Percentiles rank a stretch among this genome's conserved stretches.
These are phyloP conservation scores for Grammomys surdaster DNA, from an alignment of 2,113 vertebrate species.

Conservation along the genomic window DNA sequence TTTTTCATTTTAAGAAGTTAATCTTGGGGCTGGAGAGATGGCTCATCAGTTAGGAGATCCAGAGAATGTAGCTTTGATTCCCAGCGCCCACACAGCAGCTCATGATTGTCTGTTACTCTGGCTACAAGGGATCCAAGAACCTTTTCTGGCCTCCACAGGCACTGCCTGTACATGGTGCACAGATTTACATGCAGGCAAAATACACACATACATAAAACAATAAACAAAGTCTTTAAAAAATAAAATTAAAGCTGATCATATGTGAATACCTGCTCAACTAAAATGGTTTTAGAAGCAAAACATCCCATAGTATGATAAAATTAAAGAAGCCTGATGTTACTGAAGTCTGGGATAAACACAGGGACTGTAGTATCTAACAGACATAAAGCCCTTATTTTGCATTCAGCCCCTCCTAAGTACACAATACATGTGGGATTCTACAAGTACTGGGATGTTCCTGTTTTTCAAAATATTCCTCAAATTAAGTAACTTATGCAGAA, in stretches of 20 bases:
- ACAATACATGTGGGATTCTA: not conserved
- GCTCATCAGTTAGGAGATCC: not conserved
- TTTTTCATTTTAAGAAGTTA: not conserved
- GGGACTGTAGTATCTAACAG: not conserved
- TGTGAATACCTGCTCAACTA: not conserved
- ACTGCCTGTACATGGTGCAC: not conserved
- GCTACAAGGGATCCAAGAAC: not conserved
- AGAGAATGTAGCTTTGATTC: not conserved
- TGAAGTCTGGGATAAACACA: conserved; percentile 7
- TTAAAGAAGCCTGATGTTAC: not conserved
- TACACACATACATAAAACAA: not conserved
- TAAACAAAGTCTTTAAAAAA: not conserved
- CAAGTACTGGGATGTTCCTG: not conserved
- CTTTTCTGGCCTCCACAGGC: not conserved
- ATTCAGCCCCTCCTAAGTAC: not conserved
- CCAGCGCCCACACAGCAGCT: not conserved
- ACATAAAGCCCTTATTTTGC: not conserved
- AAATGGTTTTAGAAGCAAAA: conserved; percentile 26
- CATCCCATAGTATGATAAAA: not conserved
- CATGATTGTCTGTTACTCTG: not conserved
- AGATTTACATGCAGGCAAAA: not conserved
- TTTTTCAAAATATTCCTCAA: conserved; percentile 11
- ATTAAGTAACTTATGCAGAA: not conserved
- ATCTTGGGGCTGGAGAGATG: not conserved
- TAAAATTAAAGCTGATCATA: not conserved